Evolutionary conservation across 2,888 invertebrate genomes (phyloP).

Genomic region (Ormia ochracea): DNA sequence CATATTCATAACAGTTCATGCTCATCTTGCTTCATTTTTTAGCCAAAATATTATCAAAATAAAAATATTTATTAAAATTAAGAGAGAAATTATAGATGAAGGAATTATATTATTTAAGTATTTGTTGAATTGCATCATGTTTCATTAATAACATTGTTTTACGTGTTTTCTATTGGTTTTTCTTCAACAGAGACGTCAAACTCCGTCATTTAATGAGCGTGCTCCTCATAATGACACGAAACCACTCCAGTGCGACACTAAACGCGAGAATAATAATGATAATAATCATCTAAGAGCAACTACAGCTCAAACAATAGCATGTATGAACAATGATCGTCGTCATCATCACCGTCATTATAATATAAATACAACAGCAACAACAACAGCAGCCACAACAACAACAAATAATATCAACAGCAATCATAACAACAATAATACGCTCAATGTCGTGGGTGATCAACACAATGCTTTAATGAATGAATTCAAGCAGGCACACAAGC

Average conservation of each 20-base stretch:
- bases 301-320: conserved; percentile 18
- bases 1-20: too few relatives aligned
- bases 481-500: conserved; percentile 90
- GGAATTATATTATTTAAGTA: neutral
- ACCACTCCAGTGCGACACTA: conserved; percentile 35
- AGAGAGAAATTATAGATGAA: neutral
- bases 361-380: neutral
- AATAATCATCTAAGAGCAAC: conserved; percentile 7
- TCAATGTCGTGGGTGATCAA: conserved; percentile 77
- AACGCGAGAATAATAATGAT: conserved; percentile 50
- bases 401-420: conserved; percentile 17
- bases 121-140: neutral
- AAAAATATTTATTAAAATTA: too few relatives aligned
- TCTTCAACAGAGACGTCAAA: conserved; percentile 46
- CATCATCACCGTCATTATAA: too few relatives aligned
- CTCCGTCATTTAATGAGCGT: conserved; percentile 31
- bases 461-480: conserved; percentile 91
- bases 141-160: neutral
- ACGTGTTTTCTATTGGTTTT: conserved; percentile 2
- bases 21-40: too few relatives aligned
- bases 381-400: conserved; percentile 54
- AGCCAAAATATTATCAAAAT: too few relatives aligned
- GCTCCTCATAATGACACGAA: conserved; percentile 36
- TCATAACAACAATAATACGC: conserved; percentile 51
- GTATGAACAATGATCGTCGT: conserved; percentile 4